Percentiles rank a stretch among this genome's conserved stretches.
phyloP scores from a whole-genome alignment of 2,888 invertebrate genomes.

The Hirtodrosophila histrioides region DNA sequence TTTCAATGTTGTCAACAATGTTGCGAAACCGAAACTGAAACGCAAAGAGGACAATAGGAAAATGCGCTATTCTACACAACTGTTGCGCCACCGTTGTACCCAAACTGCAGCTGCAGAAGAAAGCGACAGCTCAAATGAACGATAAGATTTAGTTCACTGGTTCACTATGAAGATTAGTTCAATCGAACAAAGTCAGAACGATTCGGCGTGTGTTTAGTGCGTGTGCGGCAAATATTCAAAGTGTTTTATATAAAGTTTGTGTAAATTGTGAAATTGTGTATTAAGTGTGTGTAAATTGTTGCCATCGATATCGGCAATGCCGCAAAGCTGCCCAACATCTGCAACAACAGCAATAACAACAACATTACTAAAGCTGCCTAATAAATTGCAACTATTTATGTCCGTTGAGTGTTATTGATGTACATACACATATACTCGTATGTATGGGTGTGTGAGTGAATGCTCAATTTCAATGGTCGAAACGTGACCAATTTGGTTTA shows the following conservation, averaged over 20 bases:
- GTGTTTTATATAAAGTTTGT: conserved; percentile 65
- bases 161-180: too few species aligned
- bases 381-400: conserved; percentile 74
- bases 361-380: conserved; percentile 42
- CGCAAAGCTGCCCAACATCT: conserved; percentile 29
- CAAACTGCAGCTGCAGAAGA: too few species aligned
- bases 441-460: conserved; percentile 32
- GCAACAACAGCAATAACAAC: conserved; percentile 17
- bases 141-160: too few species aligned
- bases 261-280: conserved; percentile 43
- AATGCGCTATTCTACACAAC: neutral
- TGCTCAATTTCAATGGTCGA: conserved; percentile 77
- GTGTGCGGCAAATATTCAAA: too few species aligned
- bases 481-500: conserved; percentile 85
- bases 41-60: conserved; percentile 8
- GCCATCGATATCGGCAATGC: conserved; percentile 25
- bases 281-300: conserved; percentile 56
- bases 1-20: conserved; percentile 31
- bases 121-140: too few species aligned
- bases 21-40: conserved; percentile 26
- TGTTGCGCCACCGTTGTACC: neutral
- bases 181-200: too few species aligned
- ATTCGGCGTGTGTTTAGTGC: too few species aligned
- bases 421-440: conserved; percentile 30
- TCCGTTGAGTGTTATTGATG: conserved; percentile 56